Conservation (phyloP, 2,113 vertebrate species). For the Catharus minimus region DNA sequence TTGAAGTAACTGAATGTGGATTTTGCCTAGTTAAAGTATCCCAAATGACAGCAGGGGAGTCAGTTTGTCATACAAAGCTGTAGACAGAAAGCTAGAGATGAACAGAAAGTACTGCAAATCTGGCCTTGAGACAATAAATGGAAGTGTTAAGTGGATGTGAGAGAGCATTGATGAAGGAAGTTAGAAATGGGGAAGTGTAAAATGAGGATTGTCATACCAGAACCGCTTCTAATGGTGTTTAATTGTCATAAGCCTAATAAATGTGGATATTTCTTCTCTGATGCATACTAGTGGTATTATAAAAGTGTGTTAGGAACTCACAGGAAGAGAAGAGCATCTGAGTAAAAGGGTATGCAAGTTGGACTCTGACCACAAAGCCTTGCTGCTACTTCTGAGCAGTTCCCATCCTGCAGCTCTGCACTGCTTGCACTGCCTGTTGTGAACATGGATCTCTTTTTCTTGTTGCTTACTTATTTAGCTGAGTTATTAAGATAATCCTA, state of each 20-base stretch:
- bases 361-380: not conserved
- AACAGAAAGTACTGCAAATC: conserved; percentile 40
- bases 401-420: not conserved
- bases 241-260: not conserved
- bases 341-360: not conserved
- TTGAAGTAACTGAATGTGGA: conserved; percentile 17
- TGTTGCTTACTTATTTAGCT: not conserved
- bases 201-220: conserved; percentile 1
- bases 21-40: conserved; percentile 46
- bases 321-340: not conserved
- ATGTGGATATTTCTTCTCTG: not conserved
- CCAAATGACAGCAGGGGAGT: conserved; percentile 32
- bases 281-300: not conserved
- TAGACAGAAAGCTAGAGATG: conserved; percentile 26
- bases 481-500: not conserved
- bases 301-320: not conserved
- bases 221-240: not conserved
- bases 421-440: not conserved
- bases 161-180: not conserved
- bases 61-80: conserved; percentile 32
- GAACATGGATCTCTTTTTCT: not conserved
- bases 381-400: not conserved
- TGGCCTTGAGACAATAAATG: conserved; percentile 31
- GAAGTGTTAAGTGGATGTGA: conserved; percentile 25
- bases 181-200: conserved; percentile 24